phyloP scores from a whole-genome alignment of 2,888 invertebrate genomes.

The Agelastica alni region DNA sequence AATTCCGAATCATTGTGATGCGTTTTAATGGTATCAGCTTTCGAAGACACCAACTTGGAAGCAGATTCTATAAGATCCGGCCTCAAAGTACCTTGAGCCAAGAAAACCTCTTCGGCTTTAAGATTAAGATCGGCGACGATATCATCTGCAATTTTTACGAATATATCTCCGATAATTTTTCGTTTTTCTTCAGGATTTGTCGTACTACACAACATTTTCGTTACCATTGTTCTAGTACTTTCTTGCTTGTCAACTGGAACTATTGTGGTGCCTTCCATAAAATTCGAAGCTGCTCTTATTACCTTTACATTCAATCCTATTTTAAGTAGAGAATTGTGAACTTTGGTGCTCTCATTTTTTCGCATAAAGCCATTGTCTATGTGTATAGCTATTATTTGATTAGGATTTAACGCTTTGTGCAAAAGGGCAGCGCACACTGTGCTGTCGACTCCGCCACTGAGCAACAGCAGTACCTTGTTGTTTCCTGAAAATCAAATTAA shows the following conservation, averaged over 20 bases:
- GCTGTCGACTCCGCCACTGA: slow-evolving; percentile 98
- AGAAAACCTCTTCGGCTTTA: slow-evolving; percentile 87
- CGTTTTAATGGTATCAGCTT: slow-evolving; percentile 97
- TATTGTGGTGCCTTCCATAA: slow-evolving; percentile 81
- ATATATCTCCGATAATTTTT: slow-evolving; percentile 98
- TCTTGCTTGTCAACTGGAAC: slow-evolving; percentile 59
- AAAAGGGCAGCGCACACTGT: slow-evolving; percentile 98
- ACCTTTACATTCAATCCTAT: slow-evolving; percentile 56
- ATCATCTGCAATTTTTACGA: slow-evolving; percentile 92
- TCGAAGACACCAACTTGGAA: slow-evolving; percentile 75
- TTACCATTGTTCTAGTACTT: slow-evolving; percentile 65
- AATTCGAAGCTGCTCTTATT: slow-evolving; percentile 71
- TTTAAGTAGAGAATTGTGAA: slow-evolving; percentile 45
- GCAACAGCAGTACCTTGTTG: slow-evolving; percentile 85
- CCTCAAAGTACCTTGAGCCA: slow-evolving; percentile 94
- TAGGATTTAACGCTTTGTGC: slow-evolving; percentile 84
- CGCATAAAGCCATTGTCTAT: slow-evolving; percentile 99
- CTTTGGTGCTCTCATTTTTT: slow-evolving; percentile 81
- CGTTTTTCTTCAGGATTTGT: slow-evolving; percentile 96
- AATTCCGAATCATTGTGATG: slow-evolving; percentile 99
- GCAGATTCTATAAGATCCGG: slow-evolving; percentile 99
- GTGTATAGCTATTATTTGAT: slow-evolving; percentile 94
- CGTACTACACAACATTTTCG: slow-evolving; percentile 83
- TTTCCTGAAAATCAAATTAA: slow-evolving; percentile 56
- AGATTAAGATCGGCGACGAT: slow-evolving; percentile 85